Evolutionary conservation across 2,113 vertebrate species (phyloP).

Genomic region (Callithrix jacchus): DNA sequence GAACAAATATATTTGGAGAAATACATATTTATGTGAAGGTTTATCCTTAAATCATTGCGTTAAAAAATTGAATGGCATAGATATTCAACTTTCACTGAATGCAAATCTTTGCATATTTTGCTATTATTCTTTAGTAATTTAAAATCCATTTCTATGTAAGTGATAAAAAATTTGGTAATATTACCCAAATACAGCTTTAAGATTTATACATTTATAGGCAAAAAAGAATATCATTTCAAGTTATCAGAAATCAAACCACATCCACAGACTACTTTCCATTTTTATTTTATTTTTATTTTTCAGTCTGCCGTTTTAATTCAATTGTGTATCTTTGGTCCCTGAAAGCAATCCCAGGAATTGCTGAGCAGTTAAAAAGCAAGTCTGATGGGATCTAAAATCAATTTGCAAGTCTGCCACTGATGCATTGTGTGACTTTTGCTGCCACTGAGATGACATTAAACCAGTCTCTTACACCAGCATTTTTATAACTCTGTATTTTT

Average conservation of each 20-base stretch:
- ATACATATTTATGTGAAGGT: constrained; percentile 54
- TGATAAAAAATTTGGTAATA: constrained; percentile 77
- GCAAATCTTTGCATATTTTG: constrained; percentile 74
- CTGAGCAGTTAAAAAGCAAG: constrained; percentile 75
- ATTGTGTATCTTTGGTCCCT: constrained; percentile 55
- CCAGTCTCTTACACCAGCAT: background rate
- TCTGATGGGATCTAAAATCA: constrained; percentile 77
- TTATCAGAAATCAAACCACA: constrained; percentile 67
- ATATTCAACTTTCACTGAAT: constrained; percentile 74
- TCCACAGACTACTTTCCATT: constrained; percentile 74
- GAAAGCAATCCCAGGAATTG: constrained; percentile 67
- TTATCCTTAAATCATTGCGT: constrained; percentile 72
- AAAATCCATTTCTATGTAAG: constrained; percentile 76
- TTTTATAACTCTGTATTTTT: constrained; percentile 39
- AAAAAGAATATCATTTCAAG: constrained; percentile 72
- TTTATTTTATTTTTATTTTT: constrained; percentile 76
- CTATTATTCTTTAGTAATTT: constrained; percentile 76
- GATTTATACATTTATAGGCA: constrained; percentile 71
- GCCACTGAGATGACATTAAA: constrained; percentile 53
- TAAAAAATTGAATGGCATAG: constrained; percentile 65
- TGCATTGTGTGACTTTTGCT: constrained; percentile 50
- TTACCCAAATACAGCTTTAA: constrained; percentile 60
- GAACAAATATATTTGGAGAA: constrained; percentile 22
- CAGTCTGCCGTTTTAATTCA: constrained; percentile 65
- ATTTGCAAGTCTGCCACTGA: constrained; percentile 66